These are phyloP conservation scores for Ditula angustiorana DNA, from an alignment of 2,888 invertebrate species.

Conservation along the genomic window DNA sequence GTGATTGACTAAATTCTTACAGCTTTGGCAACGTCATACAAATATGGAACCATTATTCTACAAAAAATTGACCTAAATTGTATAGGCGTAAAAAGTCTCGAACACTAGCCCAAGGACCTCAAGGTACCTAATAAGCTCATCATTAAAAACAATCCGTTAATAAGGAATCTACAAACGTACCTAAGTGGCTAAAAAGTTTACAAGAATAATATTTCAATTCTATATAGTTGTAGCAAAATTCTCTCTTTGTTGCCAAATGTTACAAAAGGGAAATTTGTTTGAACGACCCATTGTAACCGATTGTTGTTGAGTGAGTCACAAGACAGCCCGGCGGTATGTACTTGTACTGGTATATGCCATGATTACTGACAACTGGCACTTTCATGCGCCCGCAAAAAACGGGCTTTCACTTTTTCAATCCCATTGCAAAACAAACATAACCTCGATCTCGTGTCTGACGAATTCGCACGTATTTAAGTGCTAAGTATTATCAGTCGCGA, in stretches of 20 bases:
- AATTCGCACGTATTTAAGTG: conserved; percentile 43
- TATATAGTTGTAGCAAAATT: neutral
- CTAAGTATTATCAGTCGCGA: conserved; percentile 53
- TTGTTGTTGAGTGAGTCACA: neutral
- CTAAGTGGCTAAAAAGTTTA: neutral
- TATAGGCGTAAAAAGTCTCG: conserved; percentile 1
- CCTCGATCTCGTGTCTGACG: conserved; percentile 55
- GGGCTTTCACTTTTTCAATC: conserved; percentile 76
- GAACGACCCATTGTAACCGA: neutral
- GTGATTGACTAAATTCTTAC: conserved; percentile 16
- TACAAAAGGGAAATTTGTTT: conserved; percentile 7
- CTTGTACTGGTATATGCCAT: conserved; percentile 43
- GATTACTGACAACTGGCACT: conserved; percentile 59
- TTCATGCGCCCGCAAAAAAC: conserved; percentile 71
- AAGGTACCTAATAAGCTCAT: conserved; percentile 21
- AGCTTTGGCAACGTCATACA: conserved; percentile 29
- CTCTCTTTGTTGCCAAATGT: conserved; percentile 1
- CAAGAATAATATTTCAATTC: conserved; percentile 14
- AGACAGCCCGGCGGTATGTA: conserved; percentile 6
- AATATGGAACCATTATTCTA: conserved; percentile 3
- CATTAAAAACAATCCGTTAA: conserved; percentile 1
- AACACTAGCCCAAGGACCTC: neutral
- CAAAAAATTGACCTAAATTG: neutral
- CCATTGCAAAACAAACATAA: conserved; percentile 75
- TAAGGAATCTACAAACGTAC: neutral